Evolutionary conservation across 2,797 vertebrate genomes (phyloP).

Genomic region (Glossophaga mutica): DNA sequence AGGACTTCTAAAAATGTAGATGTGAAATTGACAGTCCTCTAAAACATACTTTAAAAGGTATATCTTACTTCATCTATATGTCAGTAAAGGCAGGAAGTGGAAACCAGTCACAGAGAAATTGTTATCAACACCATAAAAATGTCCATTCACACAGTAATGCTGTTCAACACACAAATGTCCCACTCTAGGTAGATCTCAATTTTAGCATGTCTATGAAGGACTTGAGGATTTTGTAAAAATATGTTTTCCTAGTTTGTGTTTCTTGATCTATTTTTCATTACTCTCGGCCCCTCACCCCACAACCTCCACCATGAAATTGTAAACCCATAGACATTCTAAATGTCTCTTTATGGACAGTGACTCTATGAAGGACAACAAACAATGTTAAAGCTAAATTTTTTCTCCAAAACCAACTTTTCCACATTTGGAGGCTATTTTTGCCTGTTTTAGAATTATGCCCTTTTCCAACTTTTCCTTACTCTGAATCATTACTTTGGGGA

Average conservation of each 20-base stretch:
- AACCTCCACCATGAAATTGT: background rate
- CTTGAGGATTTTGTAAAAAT: background rate
- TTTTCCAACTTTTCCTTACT: background rate
- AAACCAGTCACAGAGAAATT: background rate
- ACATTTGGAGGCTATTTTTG: background rate
- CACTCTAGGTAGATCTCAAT: background rate
- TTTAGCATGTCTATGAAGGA: background rate
- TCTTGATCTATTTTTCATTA: background rate
- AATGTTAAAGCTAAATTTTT: background rate
- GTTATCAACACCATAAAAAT: background rate
- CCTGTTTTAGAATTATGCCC: background rate
- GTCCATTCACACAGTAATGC: background rate
- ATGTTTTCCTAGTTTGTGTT: background rate
- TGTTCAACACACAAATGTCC: background rate
- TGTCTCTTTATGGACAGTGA: background rate
- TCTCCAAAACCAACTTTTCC: background rate
- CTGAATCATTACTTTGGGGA: background rate
- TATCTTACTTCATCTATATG: background rate
- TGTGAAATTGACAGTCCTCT: background rate
- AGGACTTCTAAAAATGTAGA: background rate
- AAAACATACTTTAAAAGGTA: background rate
- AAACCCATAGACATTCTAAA: background rate
- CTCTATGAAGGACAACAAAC: background rate
- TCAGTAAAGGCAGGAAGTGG: background rate
- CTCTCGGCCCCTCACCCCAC: too few species aligned